These are phyloP conservation scores for Poecilia velifera DNA, from an alignment of 2,797 vertebrate species.

Conservation along the genomic window DNA sequence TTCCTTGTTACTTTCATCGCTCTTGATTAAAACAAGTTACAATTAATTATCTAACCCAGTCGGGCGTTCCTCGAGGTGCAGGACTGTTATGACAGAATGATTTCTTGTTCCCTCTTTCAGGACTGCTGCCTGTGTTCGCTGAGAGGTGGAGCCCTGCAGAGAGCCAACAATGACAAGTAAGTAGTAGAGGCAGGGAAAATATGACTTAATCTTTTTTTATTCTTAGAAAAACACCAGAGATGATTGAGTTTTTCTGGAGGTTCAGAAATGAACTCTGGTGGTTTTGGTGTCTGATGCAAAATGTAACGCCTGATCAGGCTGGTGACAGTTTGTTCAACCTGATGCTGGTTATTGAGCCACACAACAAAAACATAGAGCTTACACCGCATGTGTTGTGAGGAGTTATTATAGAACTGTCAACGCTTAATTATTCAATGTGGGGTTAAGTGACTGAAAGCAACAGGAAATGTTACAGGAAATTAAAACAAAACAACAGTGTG, in stretches of 20 bases:
- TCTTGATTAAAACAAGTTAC: neutral
- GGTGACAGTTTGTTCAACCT: neutral
- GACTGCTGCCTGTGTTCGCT: constrained; percentile 96
- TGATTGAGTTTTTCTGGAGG: neutral
- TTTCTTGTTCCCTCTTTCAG: constrained; percentile 67
- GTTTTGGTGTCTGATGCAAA: neutral
- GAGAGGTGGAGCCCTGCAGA: constrained; percentile 94
- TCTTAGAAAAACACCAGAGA: neutral
- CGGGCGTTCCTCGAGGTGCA: neutral
- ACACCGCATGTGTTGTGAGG: neutral
- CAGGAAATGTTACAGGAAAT: neutral
- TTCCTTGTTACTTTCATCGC: neutral
- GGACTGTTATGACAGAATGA: neutral
- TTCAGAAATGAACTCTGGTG: neutral
- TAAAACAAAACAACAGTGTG: neutral
- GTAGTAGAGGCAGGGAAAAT: constrained; percentile 44
- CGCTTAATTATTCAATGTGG: neutral
- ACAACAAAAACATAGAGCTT: neutral
- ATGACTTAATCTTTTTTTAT: neutral
- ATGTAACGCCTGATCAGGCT: neutral
- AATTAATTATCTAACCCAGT: neutral
- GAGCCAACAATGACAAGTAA: constrained; percentile 95
- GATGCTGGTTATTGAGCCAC: neutral
- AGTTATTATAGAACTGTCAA: neutral
- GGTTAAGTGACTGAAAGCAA: neutral